Percentiles rank a stretch among this genome's conserved stretches.
phyloP scores from a whole-genome alignment of 2,888 invertebrate genomes.

The Deilephila elpenor region DNA sequence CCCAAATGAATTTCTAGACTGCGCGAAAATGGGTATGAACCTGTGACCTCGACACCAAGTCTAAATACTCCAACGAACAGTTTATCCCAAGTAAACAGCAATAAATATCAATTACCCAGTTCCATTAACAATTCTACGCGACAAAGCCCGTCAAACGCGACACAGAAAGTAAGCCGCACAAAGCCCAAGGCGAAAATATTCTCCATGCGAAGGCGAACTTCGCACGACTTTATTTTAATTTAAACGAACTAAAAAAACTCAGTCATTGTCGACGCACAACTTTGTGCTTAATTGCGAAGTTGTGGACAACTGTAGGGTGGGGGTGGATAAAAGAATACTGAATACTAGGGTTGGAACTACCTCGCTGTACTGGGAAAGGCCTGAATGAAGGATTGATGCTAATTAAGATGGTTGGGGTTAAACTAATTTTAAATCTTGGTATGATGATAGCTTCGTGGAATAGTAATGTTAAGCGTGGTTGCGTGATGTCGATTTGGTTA shows the following conservation, averaged over 20 bases:
- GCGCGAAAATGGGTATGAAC: too few species aligned
- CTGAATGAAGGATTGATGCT: too few species aligned
- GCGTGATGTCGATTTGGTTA: too few species aligned
- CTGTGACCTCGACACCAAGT: too few species aligned
- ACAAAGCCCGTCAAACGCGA: constrained; percentile 3
- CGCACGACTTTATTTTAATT: constrained; percentile 45
- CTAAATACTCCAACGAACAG: too few species aligned
- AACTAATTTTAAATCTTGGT: too few species aligned
- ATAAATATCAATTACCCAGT: too few species aligned
- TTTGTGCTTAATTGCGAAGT: constrained; percentile 40
- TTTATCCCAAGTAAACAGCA: too few species aligned
- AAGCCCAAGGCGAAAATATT: constrained; percentile 38
- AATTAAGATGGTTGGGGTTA: too few species aligned
- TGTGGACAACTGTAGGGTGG: constrained; percentile 25
- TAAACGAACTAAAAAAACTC: constrained; percentile 37
- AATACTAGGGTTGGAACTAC: not conserved
- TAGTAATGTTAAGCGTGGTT: not conserved
- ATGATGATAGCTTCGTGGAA: not conserved
- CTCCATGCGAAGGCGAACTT: constrained; percentile 32
- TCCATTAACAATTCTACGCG: not conserved
- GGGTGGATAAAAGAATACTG: constrained; percentile 18
- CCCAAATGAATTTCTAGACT: too few species aligned
- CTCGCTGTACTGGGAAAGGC: too few species aligned
- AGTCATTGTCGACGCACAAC: constrained; percentile 37
- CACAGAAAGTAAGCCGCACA: constrained; percentile 1